These are phyloP conservation scores for Caiman crocodilus DNA, from an alignment of 2,797 vertebrate species.

Conservation along the genomic window DNA sequence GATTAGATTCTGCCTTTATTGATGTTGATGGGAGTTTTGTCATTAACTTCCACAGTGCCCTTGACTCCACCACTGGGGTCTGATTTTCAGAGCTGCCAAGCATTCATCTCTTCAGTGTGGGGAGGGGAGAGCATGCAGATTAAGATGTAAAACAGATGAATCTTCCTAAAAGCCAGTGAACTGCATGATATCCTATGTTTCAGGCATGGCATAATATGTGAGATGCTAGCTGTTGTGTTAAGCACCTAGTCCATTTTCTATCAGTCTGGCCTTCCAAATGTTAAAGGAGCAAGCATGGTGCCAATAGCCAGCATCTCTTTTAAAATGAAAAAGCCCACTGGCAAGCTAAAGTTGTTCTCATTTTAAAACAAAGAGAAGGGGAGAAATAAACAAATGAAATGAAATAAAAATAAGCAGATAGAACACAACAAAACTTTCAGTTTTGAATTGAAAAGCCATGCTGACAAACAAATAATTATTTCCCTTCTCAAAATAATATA, in stretches of 20 bases:
- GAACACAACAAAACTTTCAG: background rate
- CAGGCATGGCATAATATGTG: background rate
- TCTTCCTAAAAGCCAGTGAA: background rate
- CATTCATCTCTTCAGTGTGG: background rate
- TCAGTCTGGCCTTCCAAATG: background rate
- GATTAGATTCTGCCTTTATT: background rate
- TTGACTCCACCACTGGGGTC: background rate
- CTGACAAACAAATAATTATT: background rate
- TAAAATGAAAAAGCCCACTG: background rate
- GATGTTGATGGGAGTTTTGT: background rate
- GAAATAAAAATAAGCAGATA: background rate
- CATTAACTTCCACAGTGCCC: background rate
- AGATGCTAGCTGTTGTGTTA: background rate
- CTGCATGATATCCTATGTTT: background rate
- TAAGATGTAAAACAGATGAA: background rate
- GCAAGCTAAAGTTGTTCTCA: background rate
- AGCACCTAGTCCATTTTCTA: background rate
- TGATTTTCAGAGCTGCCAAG: background rate
- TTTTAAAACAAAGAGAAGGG: background rate
- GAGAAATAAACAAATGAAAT: background rate
- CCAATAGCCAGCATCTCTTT: background rate
- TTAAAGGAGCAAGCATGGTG: background rate
- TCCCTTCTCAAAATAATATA: background rate
- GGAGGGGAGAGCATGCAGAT: background rate
- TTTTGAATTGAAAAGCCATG: background rate